phyloP scores from a whole-genome alignment of 2,113 vertebrate species.

The Mesitornis unicolor region DNA sequence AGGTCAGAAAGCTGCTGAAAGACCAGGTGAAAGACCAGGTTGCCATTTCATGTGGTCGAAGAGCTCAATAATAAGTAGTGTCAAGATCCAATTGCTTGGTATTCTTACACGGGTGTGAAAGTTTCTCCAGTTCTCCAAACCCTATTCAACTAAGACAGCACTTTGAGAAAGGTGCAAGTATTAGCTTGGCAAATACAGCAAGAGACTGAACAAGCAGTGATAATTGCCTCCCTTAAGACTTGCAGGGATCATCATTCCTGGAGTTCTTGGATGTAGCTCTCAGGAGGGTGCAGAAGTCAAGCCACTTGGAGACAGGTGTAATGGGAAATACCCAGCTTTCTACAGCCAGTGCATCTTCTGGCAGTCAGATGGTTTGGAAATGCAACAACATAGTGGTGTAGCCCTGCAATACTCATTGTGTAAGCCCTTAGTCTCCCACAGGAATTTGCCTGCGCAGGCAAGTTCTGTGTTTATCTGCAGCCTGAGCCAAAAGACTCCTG shows the following conservation, averaged over 20 bases:
- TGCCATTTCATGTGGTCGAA: rapidly evolving
- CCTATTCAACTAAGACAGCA: neutral
- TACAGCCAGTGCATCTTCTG: neutral
- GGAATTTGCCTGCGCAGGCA: neutral
- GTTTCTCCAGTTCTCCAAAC: neutral
- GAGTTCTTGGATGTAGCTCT: neutral
- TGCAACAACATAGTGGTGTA: neutral
- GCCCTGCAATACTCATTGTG: neutral
- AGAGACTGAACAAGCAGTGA: neutral
- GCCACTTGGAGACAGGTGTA: neutral
- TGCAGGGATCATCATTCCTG: neutral
- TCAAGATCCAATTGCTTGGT: neutral
- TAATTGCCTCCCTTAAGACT: neutral
- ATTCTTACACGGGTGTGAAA: neutral
- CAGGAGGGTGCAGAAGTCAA: neutral
- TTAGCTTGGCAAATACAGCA: neutral
- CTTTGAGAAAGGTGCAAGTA: neutral
- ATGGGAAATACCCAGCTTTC: neutral
- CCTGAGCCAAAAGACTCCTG: neutral
- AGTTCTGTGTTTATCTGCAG: neutral
- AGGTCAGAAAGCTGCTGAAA: neutral
- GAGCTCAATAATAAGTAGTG: neutral
- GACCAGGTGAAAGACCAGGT: neutral
- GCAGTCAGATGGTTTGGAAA: neutral
- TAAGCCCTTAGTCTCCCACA: neutral